Percentiles rank a stretch among this genome's conserved stretches.
phyloP scores from a whole-genome alignment of 2,888 invertebrate species.

The Trachelus iudaicus region DNA sequence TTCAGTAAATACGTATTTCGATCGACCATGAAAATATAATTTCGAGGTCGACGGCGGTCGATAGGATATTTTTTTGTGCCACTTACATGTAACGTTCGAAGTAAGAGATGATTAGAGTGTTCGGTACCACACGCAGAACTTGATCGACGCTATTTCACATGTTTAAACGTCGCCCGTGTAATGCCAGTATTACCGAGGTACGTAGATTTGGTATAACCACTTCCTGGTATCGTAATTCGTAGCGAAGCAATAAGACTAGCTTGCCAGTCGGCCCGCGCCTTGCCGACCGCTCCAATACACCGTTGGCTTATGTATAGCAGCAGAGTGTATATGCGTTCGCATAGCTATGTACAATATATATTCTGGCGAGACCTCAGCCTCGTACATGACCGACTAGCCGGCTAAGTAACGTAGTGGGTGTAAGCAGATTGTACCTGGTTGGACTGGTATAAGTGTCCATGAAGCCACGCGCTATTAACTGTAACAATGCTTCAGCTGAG shows the following conservation, averaged over 20 bases:
- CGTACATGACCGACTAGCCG: background rate
- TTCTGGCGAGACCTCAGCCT: background rate
- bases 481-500: conserved; percentile 22
- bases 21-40: background rate
- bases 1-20: background rate
- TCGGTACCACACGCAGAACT: background rate
- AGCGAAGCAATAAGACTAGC: conserved; percentile 19
- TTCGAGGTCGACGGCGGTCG: background rate
- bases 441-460: conserved; percentile 23
- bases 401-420: background rate
- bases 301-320: background rate
- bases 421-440: background rate
- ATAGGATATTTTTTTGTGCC: background rate
- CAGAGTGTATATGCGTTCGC: background rate
- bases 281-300: background rate
- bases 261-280: background rate
- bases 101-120: background rate
- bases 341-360: background rate
- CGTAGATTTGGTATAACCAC: conserved; percentile 33
- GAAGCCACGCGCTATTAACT: conserved; percentile 35
- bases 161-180: background rate
- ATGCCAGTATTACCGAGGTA: background rate
- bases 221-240: conserved; percentile 34
- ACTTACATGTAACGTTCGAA: background rate
- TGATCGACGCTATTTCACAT: background rate